Evolutionary conservation across 2,113 vertebrate species (phyloP), one percentile per base, ranked within the genome.

Genomic region (Semnornis frantzii): DNA sequence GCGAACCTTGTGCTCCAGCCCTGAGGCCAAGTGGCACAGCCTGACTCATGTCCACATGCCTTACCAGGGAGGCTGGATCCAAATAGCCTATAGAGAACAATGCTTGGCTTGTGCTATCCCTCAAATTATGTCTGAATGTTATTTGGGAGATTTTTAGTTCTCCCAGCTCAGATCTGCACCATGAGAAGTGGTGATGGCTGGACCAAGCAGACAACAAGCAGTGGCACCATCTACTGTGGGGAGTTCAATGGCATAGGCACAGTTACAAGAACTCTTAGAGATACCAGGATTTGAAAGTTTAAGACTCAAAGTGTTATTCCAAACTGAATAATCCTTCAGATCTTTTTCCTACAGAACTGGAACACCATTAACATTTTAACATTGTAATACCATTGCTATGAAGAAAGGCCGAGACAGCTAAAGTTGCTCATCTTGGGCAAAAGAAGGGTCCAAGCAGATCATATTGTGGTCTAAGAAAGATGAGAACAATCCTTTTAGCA

Each of bases 11-110:
- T 80, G 68, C 57, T 90, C 37, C 2, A 4, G 48, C 87, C 89
- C 65, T 0, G 10, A 55, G 94, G 87, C 76, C 57, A 68, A 72
- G 23, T 65, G 69, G 30, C 71, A 76, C 44, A 81, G 54, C 76
- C 90, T 96, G 93, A 96, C 88, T 96, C 94, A 95, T 10, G 69
- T 48, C 96, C 96, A 94, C 93, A 81, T 94, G 94, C 28, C 37
- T 68, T 15, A 85, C 37, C 15, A 14, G 4, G 9, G 37, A 57
- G 58, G 4, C 62, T 44, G 5, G 16, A 60, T 71, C 60, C 60
- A 71, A 74, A 60, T 3, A 68, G 6, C 30, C 7, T 52, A 6
- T 5, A 77, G 90, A 62, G 46, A 95, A 13, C 20, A 57, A 37
- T 27, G 5, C 25, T 54, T 71, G 85, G 14, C 65, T 80, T 91